Percentiles rank a stretch among this genome's conserved stretches.
phyloP scores from a whole-genome alignment of 2,797 vertebrate genomes.

The Todus mexicanus region DNA sequence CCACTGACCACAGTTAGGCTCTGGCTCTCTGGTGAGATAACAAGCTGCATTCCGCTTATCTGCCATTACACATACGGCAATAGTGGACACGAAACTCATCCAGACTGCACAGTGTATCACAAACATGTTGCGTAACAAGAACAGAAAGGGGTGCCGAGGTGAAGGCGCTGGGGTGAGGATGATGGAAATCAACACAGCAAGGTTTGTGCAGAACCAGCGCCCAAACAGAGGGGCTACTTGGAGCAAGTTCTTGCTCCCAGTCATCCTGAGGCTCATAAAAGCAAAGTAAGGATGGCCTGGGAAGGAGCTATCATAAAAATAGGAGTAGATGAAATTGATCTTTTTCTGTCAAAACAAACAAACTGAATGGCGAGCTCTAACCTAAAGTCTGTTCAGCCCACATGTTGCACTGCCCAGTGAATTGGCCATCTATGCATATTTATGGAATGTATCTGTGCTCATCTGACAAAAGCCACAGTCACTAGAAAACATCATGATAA shows the following conservation, averaged over 20 bases:
- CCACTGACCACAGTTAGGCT: rapidly evolving
- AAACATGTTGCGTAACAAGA: background rate
- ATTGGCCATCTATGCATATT: background rate
- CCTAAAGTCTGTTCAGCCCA: background rate
- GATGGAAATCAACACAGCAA: background rate
- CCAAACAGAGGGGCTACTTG: background rate
- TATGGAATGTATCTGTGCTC: background rate
- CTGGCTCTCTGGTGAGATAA: background rate
- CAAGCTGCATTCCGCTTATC: background rate
- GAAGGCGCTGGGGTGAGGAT: background rate
- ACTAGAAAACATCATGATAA: background rate
- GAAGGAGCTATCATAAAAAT: background rate
- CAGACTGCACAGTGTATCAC: background rate
- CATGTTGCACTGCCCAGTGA: background rate
- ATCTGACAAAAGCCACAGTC: conserved; percentile 2
- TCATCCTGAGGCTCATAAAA: background rate
- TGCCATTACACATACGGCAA: background rate
- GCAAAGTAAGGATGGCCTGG: background rate
- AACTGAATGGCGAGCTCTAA: background rate
- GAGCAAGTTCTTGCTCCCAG: background rate
- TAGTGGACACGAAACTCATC: background rate
- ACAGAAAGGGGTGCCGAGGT: background rate
- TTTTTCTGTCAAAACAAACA: background rate
- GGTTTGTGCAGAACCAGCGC: rapidly evolving
- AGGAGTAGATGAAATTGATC: background rate